Percentiles rank a stretch among this genome's conserved stretches.
Conservation (phyloP, 2,113 vertebrate genomes). For the Thamnaconus septentrionalis region DNA sequence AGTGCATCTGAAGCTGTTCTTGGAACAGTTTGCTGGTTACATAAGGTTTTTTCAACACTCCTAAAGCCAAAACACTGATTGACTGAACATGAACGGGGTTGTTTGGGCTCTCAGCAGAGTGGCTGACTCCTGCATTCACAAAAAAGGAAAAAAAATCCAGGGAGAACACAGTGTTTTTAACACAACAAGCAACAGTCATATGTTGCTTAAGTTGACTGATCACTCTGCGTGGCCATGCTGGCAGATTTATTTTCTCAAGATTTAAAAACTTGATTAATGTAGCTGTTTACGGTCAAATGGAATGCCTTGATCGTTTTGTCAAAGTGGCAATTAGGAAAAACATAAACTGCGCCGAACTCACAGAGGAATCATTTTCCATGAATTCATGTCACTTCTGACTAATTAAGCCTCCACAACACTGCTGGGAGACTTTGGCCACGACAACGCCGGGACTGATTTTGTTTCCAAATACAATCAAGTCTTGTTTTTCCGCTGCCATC, state of each 20-base stretch:
- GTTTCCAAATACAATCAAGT: slow-evolving; percentile 1
- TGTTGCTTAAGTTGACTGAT: slow-evolving; percentile 37
- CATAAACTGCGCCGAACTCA: slow-evolving; percentile 10
- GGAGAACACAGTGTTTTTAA: slow-evolving; percentile 27
- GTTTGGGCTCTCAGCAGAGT: slow-evolving; percentile 15
- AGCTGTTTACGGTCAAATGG: slow-evolving; percentile 24
- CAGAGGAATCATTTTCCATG: slow-evolving; percentile 21
- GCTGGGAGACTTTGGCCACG: slow-evolving; percentile 8
- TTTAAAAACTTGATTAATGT: slow-evolving; percentile 42
- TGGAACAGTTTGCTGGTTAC: slow-evolving; percentile 23
- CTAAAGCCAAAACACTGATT: slow-evolving; percentile 29
- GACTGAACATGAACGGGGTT: slow-evolving; percentile 26
- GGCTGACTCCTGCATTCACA: slow-evolving; percentile 36
- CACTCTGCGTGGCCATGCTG: slow-evolving; percentile 8
- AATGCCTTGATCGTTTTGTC: not conserved
- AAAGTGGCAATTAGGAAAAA: slow-evolving; percentile 27
- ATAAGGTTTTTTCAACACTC: slow-evolving; percentile 6
- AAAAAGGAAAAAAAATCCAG: slow-evolving; percentile 25
- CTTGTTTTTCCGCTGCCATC: not conserved
- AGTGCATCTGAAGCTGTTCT: not conserved
- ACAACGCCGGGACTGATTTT: not conserved
- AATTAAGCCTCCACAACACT: slow-evolving; percentile 40
- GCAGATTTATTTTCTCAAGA: slow-evolving; percentile 28
- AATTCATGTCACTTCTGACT: slow-evolving; percentile 24
- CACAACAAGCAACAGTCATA: no score